Conservation (phyloP, 2,888 invertebrate genomes). For the Ectemnius continuus region DNA sequence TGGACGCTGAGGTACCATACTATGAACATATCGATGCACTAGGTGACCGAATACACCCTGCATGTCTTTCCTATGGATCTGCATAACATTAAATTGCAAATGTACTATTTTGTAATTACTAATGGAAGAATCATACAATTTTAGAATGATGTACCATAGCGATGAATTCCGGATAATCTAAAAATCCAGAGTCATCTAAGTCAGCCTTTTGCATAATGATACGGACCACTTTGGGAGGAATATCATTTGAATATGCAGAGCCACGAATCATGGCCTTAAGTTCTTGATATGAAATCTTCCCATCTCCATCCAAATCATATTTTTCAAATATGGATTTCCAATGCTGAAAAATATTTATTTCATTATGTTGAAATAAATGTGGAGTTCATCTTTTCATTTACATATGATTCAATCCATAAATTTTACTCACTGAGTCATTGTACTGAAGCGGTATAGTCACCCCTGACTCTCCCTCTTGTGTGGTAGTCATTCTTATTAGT, state of each 20-base stretch:
- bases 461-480: conserved; percentile 70
- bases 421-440: conserved; percentile 71
- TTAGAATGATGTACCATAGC: conserved; percentile 81
- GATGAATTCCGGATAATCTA: conserved; percentile 87
- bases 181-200: conserved; percentile 82
- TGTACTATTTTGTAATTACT: background rate
- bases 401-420: background rate
- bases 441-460: conserved; percentile 74
- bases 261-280: conserved; percentile 82
- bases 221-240: conserved; percentile 84
- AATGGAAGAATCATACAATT: background rate
- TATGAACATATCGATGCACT: conserved; percentile 82
- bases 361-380: conserved; percentile 6
- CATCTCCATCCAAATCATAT: conserved; percentile 87
- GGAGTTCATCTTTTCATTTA: background rate
- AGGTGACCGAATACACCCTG: conserved; percentile 84
- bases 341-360: conserved; percentile 65
- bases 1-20: conserved; percentile 80
- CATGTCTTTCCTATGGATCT: conserved; percentile 78
- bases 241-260: conserved; percentile 83
- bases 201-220: conserved; percentile 85
- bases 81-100: background rate
- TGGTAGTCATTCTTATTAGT: conserved; percentile 72
- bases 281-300: conserved; percentile 84
- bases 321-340: conserved; percentile 76